Evolutionary conservation across 2,888 invertebrate species (phyloP), one percentile per base, ranked within the genome.

Genomic region (Papilio elwesi): DNA sequence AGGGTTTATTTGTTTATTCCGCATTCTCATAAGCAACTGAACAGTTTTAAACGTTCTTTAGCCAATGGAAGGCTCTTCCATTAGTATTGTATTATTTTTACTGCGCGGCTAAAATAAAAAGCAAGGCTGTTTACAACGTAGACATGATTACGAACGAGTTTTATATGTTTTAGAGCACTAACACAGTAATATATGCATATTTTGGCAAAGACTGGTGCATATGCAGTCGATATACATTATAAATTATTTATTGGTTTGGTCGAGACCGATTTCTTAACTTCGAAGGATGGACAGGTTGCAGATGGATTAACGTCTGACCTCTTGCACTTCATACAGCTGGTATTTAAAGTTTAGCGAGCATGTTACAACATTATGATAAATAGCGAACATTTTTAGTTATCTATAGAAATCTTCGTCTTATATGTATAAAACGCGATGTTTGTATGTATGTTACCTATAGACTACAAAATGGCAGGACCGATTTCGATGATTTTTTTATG

Each of bases 271-370:
- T 71, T 71, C 59, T 16, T 51, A 66, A 71, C 26, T 51, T n/a
- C 36, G 53, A 43, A 64, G 47, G 52, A 49, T 67, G 43, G 47
- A 16, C 43, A 26, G 51, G 16, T 51, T 51, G 66, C 16, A 38
- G 59, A 59, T 51, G 62, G 59, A 38, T 13, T 49, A 53, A 6
- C 11, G 16, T 43, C n/a, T 71, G 66, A 71, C 52, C 66, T 67
- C 52, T 70, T 15, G 15, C 64, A 12, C 16, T 67, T 67, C 43
- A 59, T 66, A 67, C 52, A 38, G 65, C 53, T 65, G 49, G 47
- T 67, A 70, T 65, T 57, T 65, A 65, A 55, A 52, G 36, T 71
- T 71, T 71, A 51, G 16, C 62, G 16, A 65, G 13, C 10, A 38
- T 48, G 7, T 71, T 65, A 65, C 70, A 15, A 38, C 36, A 57